A percentile compares a stretch with the other conserved stretches of the same genome.
Evolutionary conservation across 2,797 vertebrate genomes (phyloP).

Genomic region (Peromyscus aztecus): DNA sequence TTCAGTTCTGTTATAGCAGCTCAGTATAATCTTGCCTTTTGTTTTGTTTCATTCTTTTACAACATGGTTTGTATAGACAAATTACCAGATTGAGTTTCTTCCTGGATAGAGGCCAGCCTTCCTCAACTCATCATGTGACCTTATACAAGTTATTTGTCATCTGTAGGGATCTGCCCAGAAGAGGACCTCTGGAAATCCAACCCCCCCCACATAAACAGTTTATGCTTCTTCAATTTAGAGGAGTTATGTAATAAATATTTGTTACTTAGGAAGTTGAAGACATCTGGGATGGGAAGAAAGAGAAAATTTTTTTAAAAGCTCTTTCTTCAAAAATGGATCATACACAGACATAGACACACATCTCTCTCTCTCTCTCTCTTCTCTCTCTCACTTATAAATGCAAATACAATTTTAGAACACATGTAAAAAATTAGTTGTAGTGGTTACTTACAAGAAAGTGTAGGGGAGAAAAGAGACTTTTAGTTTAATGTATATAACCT

Average conservation of each 20-base stretch:
- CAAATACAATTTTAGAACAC: neutral
- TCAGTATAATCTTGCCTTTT: neutral
- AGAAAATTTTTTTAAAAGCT: neutral
- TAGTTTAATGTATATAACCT: neutral
- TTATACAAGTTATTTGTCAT: constrained; percentile 8
- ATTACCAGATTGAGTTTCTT: neutral
- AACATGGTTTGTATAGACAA: neutral
- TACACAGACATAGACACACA: neutral
- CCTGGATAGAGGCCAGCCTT: neutral
- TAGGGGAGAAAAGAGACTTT: neutral
- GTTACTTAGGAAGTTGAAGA: neutral
- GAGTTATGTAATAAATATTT: neutral
- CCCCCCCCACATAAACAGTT: neutral
- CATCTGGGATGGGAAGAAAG: neutral
- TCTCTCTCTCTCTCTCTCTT: neutral
- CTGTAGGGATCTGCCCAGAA: neutral
- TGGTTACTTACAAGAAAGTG: neutral
- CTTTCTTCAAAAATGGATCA: neutral
- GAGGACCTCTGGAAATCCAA: neutral
- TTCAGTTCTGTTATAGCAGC: neutral
- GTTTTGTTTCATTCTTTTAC: neutral
- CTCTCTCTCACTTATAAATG: constrained; percentile 26
- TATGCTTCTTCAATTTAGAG: neutral
- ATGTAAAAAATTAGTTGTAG: constrained; percentile 7
- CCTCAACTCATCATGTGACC: neutral